Base-by-base conservation (phyloP, 2,113 vertebrate genomes). In the Mandrillus leucophaeus region DNA sequence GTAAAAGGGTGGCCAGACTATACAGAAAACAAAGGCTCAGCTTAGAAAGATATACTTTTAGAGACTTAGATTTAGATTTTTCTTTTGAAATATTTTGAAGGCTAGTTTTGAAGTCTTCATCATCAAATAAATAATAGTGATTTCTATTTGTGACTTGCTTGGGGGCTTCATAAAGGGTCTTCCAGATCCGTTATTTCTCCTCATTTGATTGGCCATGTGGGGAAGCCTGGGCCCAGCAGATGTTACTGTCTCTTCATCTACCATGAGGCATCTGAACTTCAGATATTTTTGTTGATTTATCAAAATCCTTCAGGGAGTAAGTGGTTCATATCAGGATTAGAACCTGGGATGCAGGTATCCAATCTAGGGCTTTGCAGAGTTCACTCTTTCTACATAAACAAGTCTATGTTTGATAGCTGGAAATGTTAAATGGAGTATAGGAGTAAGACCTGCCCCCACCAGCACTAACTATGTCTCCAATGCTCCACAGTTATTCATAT, bases 21-120 rank as follows among this genome's bases (percentile, higher is more conserved):
- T 61, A 68, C 82, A 95, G 38, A 9, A 82, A 68, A 9, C 73
- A 52, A 90, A 45, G 6, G 17, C 22, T 87, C 17, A 52, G 14
- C 6, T 92, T 57, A 86, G 18, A 92, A 93, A 75, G 9, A 50
- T 27, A 79, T n/a, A 10, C 10, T 59, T 79, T 73, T 52, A 78
- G 90, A 81, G 13, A 3, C 8, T 88, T 22, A 4, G 23, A 35
- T 83, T 93, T 45, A 61, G 5, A 73, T 48, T 96, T 73, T 78
- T 48, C 5, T 82, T 88, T 93, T 86, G 70, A 45, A 97, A 88
- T 8, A 82, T 40, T 61, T 93, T n/a, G 13, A 66, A 78, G 52
- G 0, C 13, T 48, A 76, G 59, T 86, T 82, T 61, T 73, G 35
- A 90, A 94, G 23, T 75, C 30, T 43, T 78, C 22, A 59, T 61